Conservation (phyloP, 2,113 vertebrate genomes). For the Cryptotis parvus region DNA sequence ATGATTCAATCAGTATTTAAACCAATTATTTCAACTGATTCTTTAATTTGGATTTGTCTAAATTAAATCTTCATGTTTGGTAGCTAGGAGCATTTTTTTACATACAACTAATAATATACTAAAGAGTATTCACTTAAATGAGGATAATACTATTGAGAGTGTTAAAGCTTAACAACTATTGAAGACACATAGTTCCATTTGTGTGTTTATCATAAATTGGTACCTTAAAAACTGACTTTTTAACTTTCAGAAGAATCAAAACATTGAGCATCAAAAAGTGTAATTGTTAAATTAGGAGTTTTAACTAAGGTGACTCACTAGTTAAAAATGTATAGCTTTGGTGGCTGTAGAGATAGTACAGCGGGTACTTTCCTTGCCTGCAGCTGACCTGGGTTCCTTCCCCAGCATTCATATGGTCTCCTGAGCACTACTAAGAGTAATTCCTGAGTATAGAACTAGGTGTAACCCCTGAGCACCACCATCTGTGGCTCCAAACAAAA, state of each 20-base stretch:
- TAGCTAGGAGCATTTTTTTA: background rate
- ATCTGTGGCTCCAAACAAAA: too few relatives aligned
- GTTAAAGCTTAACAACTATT: background rate
- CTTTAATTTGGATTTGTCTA: conserved; percentile 42
- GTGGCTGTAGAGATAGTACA: too few relatives aligned
- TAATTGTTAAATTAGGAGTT: background rate
- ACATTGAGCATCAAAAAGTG: background rate
- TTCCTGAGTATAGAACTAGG: too few relatives aligned
- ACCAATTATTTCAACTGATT: background rate
- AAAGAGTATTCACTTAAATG: conserved; percentile 19
- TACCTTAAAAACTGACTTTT: background rate
- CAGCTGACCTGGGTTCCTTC: too few relatives aligned
- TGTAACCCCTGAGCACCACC: too few relatives aligned
- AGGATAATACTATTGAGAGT: conserved; percentile 9
- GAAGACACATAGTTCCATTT: background rate
- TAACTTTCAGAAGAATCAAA: conserved; percentile 18
- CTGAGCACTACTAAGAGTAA: too few relatives aligned
- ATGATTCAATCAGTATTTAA: background rate
- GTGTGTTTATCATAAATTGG: background rate
- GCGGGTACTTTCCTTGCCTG: too few relatives aligned
- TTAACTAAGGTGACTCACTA: background rate
- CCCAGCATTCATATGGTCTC: too few relatives aligned
- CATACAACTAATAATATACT: background rate
- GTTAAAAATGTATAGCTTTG: background rate
- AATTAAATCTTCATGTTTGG: background rate